phyloP scores from a whole-genome alignment of 2,113 vertebrate genomes.

The Mellivora capensis region DNA sequence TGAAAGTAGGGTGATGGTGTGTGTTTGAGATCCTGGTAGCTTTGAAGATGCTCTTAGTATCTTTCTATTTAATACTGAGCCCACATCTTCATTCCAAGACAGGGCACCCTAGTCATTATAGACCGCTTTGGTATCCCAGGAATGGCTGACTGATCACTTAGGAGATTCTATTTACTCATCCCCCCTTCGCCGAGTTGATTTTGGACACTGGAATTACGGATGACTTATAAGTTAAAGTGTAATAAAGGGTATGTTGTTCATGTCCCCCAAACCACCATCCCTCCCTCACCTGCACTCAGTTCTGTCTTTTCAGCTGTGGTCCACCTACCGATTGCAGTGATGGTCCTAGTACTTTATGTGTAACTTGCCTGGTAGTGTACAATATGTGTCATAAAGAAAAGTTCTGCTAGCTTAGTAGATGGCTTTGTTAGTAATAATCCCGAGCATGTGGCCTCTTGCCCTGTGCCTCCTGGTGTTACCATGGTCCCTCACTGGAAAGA shows the following conservation, averaged over 20 bases:
- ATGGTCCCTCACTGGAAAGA: not conserved
- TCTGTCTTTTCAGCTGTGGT: not conserved
- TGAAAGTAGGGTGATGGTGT: not conserved
- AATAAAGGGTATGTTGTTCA: not conserved
- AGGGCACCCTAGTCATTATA: not conserved
- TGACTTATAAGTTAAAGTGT: not conserved
- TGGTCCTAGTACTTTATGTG: not conserved
- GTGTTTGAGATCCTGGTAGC: not conserved
- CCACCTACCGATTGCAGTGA: not conserved
- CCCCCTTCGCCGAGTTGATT: not conserved
- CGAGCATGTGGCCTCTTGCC: not conserved
- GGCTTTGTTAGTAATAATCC: not conserved
- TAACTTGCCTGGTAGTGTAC: not conserved
- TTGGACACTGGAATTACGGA: not conserved
- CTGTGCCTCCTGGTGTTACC: not conserved
- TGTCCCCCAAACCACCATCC: no score
- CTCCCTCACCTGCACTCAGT: rapidly evolving
- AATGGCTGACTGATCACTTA: not conserved
- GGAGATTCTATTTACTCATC: not conserved
- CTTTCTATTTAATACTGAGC: not conserved
- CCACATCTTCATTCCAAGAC: not conserved
- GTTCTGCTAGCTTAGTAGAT: not conserved
- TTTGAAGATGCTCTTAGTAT: not conserved
- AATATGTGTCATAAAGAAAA: not conserved
- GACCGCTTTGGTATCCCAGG: not conserved